Evolutionary conservation across 1,140 invertebrate species (phyloP).

Genomic region (Bacillus rossius): DNA sequence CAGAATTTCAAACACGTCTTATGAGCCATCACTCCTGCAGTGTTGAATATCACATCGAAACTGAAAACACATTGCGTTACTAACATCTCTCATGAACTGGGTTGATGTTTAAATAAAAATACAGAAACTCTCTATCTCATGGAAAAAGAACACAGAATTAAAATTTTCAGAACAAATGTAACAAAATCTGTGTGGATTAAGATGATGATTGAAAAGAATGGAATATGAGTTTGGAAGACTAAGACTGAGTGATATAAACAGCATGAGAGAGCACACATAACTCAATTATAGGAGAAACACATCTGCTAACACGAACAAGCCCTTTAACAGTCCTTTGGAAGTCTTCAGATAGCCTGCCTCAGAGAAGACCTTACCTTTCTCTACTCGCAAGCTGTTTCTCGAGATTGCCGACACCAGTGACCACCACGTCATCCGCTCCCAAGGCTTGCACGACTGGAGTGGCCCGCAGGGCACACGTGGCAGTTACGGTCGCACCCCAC

Average conservation of each 20-base stretch:
- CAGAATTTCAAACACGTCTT: constrained; percentile 43
- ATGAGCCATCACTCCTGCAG: constrained; percentile 41
- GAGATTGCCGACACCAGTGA: constrained; percentile 36
- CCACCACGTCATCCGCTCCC: constrained; percentile 50
- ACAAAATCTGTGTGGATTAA: background rate
- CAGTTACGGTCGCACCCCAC: constrained; percentile 57
- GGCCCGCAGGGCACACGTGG: constrained; percentile 48
- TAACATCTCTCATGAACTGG: no score
- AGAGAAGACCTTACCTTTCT: constrained; percentile 40
- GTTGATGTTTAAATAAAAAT: no score
- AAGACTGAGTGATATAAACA: no score
- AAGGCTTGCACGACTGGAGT: constrained; percentile 48
- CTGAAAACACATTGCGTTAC: constrained; percentile 32
- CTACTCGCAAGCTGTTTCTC: constrained; percentile 39
- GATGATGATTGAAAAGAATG: background rate
- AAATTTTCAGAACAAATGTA: background rate
- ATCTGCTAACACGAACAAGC: no score
- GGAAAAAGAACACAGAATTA: no score
- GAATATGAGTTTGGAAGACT: no score
- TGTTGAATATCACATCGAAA: constrained; percentile 53
- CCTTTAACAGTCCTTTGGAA: no score
- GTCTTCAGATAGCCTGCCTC: no score
- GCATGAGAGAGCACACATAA: no score
- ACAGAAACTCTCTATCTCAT: no score
- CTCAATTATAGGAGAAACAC: no score